phyloP scores from a whole-genome alignment of 2,888 invertebrate genomes.

The Dryobotodes eremita region DNA sequence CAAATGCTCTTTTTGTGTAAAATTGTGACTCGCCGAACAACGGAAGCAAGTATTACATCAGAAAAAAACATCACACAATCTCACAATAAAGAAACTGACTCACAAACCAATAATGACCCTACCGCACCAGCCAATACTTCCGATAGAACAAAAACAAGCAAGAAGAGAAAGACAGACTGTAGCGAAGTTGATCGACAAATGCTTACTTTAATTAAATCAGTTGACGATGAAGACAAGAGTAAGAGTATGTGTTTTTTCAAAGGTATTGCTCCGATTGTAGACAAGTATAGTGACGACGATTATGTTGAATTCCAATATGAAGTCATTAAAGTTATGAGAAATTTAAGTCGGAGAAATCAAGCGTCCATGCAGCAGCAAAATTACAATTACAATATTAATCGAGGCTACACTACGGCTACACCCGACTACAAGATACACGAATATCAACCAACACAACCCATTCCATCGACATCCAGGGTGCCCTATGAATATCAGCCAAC shows the following conservation, averaged over 20 bases:
- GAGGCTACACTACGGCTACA: constrained; percentile 54
- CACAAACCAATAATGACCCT: constrained; percentile 64
- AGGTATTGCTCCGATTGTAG: constrained; percentile 61
- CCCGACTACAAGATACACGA: not conserved
- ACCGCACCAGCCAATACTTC: constrained; percentile 53
- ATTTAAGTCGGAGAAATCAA: constrained; percentile 61
- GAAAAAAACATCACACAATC: constrained; percentile 60
- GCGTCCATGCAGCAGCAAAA: constrained; percentile 45
- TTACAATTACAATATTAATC: constrained; percentile 53
- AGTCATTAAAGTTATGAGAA: constrained; percentile 64
- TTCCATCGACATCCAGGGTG: constrained; percentile 53
- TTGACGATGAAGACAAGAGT: constrained; percentile 44
- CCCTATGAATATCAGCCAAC: constrained; percentile 45
- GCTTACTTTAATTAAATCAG: constrained; percentile 37
- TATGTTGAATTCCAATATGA: constrained; percentile 67
- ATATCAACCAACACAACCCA: not conserved
- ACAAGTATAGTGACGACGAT: constrained; percentile 65
- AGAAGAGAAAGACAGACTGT: constrained; percentile 63
- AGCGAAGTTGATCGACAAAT: constrained; percentile 39
- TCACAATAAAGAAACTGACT: constrained; percentile 63
- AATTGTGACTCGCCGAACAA: constrained; percentile 41
- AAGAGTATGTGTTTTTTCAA: constrained; percentile 44
- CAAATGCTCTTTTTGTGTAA: constrained; percentile 53
- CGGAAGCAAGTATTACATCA: constrained; percentile 63
- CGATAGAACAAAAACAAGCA: not conserved